Percentiles rank a stretch among this genome's conserved stretches.
Conservation (phyloP, 2,888 invertebrate genomes). For the Schrankia costaestrigalis region DNA sequence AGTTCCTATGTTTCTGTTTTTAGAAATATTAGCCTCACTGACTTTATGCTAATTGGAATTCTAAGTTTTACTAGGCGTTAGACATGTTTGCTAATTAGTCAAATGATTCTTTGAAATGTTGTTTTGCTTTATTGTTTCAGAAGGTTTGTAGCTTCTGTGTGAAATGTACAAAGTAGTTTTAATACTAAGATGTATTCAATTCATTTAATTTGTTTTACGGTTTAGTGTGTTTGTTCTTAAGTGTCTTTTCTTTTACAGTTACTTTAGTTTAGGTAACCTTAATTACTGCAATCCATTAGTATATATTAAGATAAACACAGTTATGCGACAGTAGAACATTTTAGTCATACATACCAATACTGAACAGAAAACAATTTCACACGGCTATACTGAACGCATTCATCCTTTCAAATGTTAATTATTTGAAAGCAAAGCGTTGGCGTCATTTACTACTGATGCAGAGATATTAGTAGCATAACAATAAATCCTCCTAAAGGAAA, state of each 20-base stretch:
- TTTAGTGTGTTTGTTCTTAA: too few relatives aligned
- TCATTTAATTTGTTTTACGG: too few relatives aligned
- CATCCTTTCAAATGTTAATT: slow-evolving; percentile 62
- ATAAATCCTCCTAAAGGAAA: slow-evolving; percentile 72
- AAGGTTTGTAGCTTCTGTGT: slow-evolving; percentile 13
- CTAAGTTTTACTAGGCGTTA: slow-evolving; percentile 29
- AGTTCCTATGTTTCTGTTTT: slow-evolving; percentile 41
- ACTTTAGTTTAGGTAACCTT: too few relatives aligned
- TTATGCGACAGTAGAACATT: not conserved
- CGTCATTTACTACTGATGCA: slow-evolving; percentile 54
- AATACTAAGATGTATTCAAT: not conserved
- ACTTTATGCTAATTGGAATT: slow-evolving; percentile 34
- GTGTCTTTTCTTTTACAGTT: too few relatives aligned
- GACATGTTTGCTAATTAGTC: slow-evolving; percentile 28
- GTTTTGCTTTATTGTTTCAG: too few relatives aligned
- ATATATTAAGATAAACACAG: not conserved
- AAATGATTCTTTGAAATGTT: slow-evolving; percentile 25
- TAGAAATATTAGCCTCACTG: slow-evolving; percentile 34
- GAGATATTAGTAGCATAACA: slow-evolving; percentile 69
- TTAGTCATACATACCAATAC: not conserved
- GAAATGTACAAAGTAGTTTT: slow-evolving; percentile 1
- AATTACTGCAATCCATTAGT: too few relatives aligned
- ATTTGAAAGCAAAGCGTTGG: slow-evolving; percentile 65
- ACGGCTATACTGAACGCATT: slow-evolving; percentile 25
- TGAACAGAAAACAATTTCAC: slow-evolving; percentile 12